Conservation (phyloP, 2,888 invertebrate species). For the Chloroclystis v-ata region DNA sequence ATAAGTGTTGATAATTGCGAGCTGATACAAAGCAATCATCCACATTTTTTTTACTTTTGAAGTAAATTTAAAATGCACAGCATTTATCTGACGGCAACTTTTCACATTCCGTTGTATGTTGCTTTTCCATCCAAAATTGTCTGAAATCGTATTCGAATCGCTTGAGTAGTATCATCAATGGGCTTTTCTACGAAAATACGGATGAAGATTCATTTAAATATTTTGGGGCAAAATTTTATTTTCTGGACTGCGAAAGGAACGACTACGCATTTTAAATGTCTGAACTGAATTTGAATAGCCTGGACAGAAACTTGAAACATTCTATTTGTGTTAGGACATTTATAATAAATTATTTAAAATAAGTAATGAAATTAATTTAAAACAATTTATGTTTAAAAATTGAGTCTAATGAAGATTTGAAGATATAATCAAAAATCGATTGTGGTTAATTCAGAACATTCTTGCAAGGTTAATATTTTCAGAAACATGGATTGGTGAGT, state of each 20-base stretch:
- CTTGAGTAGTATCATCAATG: conserved; percentile 65
- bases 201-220: conserved; percentile 67
- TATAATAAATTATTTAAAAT: neutral
- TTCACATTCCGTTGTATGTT: conserved; percentile 56
- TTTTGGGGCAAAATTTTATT: conserved; percentile 53
- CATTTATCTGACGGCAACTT: conserved; percentile 39
- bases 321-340: neutral
- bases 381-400: too few species aligned
- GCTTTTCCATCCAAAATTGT: conserved; percentile 59
- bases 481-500: conserved; percentile 75
- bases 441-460: conserved; percentile 57
- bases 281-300: conserved; percentile 41
- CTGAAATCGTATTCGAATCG: conserved; percentile 44
- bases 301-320: conserved; percentile 50
- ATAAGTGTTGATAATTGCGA: conserved; percentile 69
- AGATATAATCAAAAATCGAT: conserved; percentile 32
- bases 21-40: conserved; percentile 52
- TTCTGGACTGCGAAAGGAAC: conserved; percentile 61
- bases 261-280: conserved; percentile 32
- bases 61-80: conserved; percentile 4
- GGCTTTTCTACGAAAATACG: conserved; percentile 42
- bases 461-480: conserved; percentile 70
- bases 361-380: neutral
- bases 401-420: neutral
- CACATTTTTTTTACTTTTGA: conserved; percentile 50